Evolutionary conservation across 2,113 vertebrate genomes (phyloP).

Genomic region (Ceyx cyanopectus): DNA sequence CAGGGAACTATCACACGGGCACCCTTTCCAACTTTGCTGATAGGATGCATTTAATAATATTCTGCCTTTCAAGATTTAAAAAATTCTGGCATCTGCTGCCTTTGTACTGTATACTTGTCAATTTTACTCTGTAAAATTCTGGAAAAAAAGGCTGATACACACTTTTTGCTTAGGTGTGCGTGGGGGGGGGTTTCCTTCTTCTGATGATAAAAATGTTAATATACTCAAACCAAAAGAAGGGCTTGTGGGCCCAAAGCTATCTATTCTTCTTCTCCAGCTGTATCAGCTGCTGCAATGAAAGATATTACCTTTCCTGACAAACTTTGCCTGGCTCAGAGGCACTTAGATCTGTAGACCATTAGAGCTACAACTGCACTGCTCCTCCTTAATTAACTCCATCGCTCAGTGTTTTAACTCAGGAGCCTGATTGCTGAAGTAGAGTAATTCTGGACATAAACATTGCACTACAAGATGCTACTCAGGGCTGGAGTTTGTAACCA

Average conservation of each 20-base stretch:
- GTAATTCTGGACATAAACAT: constrained; percentile 21
- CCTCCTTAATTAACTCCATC: constrained; percentile 61
- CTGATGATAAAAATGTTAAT: neutral
- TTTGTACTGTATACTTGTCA: neutral
- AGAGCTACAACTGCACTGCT: neutral
- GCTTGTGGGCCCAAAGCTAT: neutral
- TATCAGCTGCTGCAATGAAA: neutral
- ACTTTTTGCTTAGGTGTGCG: neutral
- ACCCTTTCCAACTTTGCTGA: neutral
- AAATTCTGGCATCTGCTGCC: neutral
- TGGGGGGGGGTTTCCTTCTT: neutral
- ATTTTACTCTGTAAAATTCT: neutral
- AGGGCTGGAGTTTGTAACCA: neutral
- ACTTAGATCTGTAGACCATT: neutral
- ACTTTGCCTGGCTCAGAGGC: constrained; percentile 10
- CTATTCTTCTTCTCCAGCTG: neutral
- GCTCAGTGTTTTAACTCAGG: constrained; percentile 52
- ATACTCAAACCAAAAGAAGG: neutral
- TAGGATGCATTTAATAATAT: neutral
- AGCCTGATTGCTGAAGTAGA: neutral
- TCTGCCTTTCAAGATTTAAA: neutral
- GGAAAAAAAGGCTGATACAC: neutral
- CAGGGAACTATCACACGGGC: neutral
- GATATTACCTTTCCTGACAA: neutral
- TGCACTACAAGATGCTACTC: neutral